Evolutionary conservation across 2,888 invertebrate species (phyloP).

Genomic region (Deladenus siricidicola): DNA sequence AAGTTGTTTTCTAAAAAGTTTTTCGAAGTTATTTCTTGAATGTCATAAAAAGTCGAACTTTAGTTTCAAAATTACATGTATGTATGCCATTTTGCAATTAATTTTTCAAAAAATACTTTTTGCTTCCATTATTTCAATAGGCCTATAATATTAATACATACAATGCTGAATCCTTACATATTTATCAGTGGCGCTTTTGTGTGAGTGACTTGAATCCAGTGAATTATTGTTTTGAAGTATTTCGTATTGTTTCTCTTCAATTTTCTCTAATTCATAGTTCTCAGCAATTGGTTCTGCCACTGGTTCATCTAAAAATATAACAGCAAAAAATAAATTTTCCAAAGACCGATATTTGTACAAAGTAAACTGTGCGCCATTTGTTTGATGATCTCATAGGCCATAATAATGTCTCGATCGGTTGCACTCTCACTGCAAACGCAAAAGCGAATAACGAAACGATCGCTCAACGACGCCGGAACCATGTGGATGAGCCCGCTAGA

Average conservation of each 20-base stretch:
- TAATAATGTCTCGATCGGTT: conserved; percentile 66
- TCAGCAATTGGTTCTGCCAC: conserved; percentile 39
- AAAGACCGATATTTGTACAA: conserved; percentile 58
- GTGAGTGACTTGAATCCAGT: not conserved
- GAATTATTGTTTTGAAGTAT: conserved; percentile 18
- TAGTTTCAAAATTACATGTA: too few species aligned
- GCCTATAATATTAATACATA: not conserved
- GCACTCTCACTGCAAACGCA: conserved; percentile 86
- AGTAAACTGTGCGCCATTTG: conserved; percentile 59
- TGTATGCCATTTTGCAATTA: too few species aligned
- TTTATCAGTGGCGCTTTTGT: not conserved
- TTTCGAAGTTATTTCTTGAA: too few species aligned
- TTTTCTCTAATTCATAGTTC: conserved; percentile 35
- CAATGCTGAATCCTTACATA: not conserved
- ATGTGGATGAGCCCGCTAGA: conserved; percentile 90
- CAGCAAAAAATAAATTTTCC: not conserved
- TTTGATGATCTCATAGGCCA: conserved; percentile 58
- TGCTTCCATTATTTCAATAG: not conserved
- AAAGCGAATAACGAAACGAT: conserved; percentile 60
- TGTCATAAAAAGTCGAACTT: too few species aligned
- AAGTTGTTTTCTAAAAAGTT: too few species aligned
- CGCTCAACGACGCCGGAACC: conserved; percentile 59
- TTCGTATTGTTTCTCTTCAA: conserved; percentile 34
- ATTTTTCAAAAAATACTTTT: too few species aligned
- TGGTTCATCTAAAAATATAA: conserved; percentile 25